A percentile compares a stretch with the other conserved stretches of the same genome.
Conservation (phyloP, 2,797 vertebrate species). For the Phoxinus dragarum region DNA sequence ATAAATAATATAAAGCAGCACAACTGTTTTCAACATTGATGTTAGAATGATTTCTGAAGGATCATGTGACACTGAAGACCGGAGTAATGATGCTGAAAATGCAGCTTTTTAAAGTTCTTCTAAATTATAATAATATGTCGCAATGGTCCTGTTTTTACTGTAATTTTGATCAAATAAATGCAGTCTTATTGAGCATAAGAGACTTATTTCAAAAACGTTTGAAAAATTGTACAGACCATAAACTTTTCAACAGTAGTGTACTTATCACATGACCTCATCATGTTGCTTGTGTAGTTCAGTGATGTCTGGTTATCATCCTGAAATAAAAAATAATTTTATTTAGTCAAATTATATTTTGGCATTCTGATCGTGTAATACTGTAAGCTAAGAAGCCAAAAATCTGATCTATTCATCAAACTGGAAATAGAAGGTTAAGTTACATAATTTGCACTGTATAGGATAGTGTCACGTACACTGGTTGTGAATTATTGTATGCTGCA, state of each 20-base stretch:
- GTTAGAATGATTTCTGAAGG: background rate
- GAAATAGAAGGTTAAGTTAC: background rate
- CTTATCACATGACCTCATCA: background rate
- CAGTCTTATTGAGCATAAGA: background rate
- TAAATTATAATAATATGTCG: background rate
- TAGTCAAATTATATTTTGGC: background rate
- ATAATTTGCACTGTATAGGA: background rate
- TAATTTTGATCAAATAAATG: background rate
- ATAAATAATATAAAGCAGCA: background rate
- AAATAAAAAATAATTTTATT: background rate
- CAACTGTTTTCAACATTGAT: background rate
- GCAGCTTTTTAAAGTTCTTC: background rate
- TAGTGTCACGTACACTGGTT: background rate
- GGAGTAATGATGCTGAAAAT: background rate
- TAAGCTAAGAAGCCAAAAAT: background rate
- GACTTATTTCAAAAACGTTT: background rate
- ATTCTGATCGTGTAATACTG: background rate
- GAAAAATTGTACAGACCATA: background rate
- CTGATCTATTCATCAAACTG: background rate
- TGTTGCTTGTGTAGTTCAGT: constrained; percentile 1
- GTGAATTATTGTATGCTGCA: background rate
- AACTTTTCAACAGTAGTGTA: background rate
- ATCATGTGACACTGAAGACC: background rate
- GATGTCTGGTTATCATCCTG: background rate
- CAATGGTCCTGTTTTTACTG: background rate